Base-by-base conservation (phyloP, 2,888 invertebrate species). In the Spodoptera exigua region DNA sequence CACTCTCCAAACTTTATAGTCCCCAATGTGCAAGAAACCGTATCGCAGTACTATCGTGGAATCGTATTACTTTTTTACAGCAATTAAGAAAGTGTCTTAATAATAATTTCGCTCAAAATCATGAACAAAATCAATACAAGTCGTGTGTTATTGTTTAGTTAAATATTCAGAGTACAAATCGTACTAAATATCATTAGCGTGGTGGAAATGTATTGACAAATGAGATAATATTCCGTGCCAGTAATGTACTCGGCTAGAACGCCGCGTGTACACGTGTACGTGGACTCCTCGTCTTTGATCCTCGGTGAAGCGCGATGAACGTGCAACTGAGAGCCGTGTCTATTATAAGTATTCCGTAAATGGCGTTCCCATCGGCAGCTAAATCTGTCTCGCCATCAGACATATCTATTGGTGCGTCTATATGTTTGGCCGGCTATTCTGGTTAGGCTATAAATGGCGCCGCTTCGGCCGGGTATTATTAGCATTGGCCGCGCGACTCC, bases 401-500 rank as follows among this genome's bases (percentile, higher is more conserved):
- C 74, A 69, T 74, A 81, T 79, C 85, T 81, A 80, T 84, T 81
- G 70, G 70, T 76, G 74, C 70, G 81, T 83, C 85, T 87, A 87
- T 84, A 88, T 85, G 86, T 84, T 85, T 81, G 72, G 72, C 67
- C 72, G 80, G 85, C 89, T 93, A 93, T 92, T 92, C 90, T 88
- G 79, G 92, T 86, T 86, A 82, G 78, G 79, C 90, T 92, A 92
- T 91, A 91, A 89, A 81, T 84, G 89, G 88, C 83, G 81, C 78
- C 82, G 86, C 85, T 85, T 86, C 86, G 81, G 80, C 76, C 79
- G 80, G 76, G 78, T 92, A 93, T 90, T 84, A 89, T 91, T 91
- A 91, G 92, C 89, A 84, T 85, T 90, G 87, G 89, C 85, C 87
- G 86, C 87, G 85, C 87, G 83, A 81, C 79, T 81, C 79, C 80